Evolutionary conservation across 1,140 invertebrate species (phyloP).

Genomic region (Campoletis sonorensis): DNA sequence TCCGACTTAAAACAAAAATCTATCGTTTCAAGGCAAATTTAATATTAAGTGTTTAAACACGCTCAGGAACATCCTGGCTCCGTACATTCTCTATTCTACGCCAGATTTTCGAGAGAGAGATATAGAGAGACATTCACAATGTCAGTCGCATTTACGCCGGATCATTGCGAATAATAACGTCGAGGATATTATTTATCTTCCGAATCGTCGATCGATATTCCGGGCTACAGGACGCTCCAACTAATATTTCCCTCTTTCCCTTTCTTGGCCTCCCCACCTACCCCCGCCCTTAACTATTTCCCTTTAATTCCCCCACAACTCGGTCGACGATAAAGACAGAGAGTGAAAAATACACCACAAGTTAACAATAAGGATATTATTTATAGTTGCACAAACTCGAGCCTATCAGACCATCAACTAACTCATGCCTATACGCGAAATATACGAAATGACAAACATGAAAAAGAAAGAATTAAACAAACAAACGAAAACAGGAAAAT

Average conservation of each 20-base stretch:
- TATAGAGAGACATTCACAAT: too few species aligned
- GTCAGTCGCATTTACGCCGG: too few species aligned
- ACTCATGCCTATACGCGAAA: slow-evolving; percentile 59
- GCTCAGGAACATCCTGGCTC: not conserved
- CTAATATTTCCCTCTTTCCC: not conserved
- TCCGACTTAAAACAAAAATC: slow-evolving; percentile 59
- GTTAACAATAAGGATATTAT: slow-evolving; percentile 23
- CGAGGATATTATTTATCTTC: not conserved
- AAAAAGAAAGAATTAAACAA: slow-evolving; percentile 1
- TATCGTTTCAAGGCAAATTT: not conserved
- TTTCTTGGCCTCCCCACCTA: too few species aligned
- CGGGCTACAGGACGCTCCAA: too few species aligned
- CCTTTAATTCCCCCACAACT: not conserved
- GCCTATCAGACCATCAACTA: slow-evolving; percentile 75
- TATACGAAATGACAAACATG: slow-evolving; percentile 45
- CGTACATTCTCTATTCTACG: not conserved
- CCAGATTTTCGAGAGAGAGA: not conserved
- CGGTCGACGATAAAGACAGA: slow-evolving; percentile 42
- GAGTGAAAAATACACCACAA: slow-evolving; percentile 57
- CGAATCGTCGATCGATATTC: slow-evolving; percentile 4
- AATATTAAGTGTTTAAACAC: slow-evolving; percentile 1
- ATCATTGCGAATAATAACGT: not conserved
- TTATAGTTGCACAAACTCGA: slow-evolving; percentile 41
- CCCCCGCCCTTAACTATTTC: too few species aligned
- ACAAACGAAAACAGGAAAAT: slow-evolving; percentile 32